Conservation (phyloP, 2,113 vertebrate genomes). For the Vidua chalybeata region DNA sequence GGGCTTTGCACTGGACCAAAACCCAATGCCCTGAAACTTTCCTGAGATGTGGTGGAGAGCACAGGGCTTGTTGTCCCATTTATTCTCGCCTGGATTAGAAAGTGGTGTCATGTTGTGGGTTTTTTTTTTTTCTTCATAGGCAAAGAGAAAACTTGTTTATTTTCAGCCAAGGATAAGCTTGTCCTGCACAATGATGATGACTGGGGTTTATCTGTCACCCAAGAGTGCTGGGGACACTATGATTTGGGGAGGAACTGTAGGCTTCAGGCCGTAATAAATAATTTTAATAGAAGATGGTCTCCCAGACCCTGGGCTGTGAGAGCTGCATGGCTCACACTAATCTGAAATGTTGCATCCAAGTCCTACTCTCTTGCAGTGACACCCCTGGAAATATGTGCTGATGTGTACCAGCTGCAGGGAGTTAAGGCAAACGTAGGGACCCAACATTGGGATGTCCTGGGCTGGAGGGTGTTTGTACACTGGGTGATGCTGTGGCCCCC, state of each 20-base stretch:
- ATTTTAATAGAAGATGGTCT: not conserved
- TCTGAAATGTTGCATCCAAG: not conserved
- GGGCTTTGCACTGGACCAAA: not conserved
- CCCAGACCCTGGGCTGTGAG: not conserved
- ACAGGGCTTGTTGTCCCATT: not conserved
- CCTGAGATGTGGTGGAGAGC: not conserved
- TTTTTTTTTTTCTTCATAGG: not conserved
- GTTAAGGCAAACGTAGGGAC: not conserved
- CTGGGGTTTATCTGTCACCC: not conserved
- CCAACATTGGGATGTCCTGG: not conserved
- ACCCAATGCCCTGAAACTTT: not conserved
- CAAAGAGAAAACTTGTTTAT: not conserved
- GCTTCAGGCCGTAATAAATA: not conserved
- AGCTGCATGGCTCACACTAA: not conserved
- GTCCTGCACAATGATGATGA: not conserved
- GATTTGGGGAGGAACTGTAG: not conserved
- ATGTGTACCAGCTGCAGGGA: not conserved
- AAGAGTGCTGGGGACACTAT: rapidly evolving
- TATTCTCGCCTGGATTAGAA: not conserved
- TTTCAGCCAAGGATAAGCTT: not conserved
- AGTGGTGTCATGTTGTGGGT: not conserved
- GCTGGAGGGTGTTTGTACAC: not conserved
- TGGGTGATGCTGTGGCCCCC: not conserved
- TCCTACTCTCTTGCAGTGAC: not conserved
- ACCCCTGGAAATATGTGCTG: not conserved